phyloP scores from a whole-genome alignment of 2,888 invertebrate genomes.

The Enchytraeus crypticus region DNA sequence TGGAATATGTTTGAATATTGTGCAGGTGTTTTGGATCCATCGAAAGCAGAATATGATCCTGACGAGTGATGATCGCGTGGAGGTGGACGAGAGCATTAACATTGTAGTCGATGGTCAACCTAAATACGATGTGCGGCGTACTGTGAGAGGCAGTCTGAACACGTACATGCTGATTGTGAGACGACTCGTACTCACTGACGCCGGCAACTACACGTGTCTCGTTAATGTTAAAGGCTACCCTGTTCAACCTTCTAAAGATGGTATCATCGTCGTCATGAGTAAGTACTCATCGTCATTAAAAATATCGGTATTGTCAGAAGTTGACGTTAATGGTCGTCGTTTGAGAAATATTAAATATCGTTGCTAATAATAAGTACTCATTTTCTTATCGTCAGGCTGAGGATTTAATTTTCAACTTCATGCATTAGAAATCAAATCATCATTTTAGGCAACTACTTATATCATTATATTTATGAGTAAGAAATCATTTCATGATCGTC shows the following conservation, averaged over 20 bases:
- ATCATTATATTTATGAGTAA: too few species aligned
- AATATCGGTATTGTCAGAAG: too few species aligned
- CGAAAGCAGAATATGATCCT: slow-evolving; percentile 8
- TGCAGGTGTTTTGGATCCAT: slow-evolving; percentile 25
- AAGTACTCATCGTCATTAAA: too few species aligned
- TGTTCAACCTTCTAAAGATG: slow-evolving; percentile 16
- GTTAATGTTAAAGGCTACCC: slow-evolving; percentile 17
- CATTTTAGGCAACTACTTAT: too few species aligned
- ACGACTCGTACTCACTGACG: slow-evolving; percentile 22
- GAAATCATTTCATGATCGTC: too few species aligned
- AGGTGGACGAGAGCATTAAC: slow-evolving; percentile 21
- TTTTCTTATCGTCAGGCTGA: too few species aligned
- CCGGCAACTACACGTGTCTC: slow-evolving; percentile 24
- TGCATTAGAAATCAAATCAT: too few species aligned
- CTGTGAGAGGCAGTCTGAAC: slow-evolving; percentile 8
- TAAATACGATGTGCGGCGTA: slow-evolving; percentile 21
- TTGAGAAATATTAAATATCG: too few species aligned
- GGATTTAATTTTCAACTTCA: too few species aligned
- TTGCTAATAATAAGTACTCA: too few species aligned
- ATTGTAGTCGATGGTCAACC: slow-evolving; percentile 21
- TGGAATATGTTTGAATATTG: too few species aligned
- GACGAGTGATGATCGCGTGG: slow-evolving; percentile 19
- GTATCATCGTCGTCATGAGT: slow-evolving; percentile 22
- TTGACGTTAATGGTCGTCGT: too few species aligned
- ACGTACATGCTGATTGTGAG: slow-evolving; percentile 20